Evolutionary conservation across 2,113 vertebrate genomes (phyloP).

Genomic region (Deroptyus accipitrinus): DNA sequence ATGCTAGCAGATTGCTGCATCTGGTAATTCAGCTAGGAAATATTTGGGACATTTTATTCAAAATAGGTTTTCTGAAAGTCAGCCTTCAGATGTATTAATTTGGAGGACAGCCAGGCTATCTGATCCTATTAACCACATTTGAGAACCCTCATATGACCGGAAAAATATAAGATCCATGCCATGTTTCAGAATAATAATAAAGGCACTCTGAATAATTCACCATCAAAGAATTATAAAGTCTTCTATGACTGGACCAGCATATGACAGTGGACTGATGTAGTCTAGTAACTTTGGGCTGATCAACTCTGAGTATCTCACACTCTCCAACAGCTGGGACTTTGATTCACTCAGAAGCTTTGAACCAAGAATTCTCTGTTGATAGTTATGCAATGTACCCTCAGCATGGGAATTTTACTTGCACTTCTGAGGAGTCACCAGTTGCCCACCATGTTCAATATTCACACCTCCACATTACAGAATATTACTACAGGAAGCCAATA

Average conservation of each 20-base stretch:
- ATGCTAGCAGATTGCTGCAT: not conserved
- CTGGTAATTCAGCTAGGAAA: not conserved
- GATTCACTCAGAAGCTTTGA: not conserved
- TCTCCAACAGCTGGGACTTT: not conserved
- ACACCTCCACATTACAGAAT: not conserved
- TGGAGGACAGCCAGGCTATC: constrained; percentile 11
- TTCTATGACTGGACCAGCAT: not conserved
- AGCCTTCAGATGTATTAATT: constrained; percentile 5
- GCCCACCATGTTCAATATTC: not conserved
- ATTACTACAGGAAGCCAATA: not conserved
- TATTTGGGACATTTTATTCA: constrained; percentile 2
- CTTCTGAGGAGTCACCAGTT: not conserved
- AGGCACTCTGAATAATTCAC: not conserved
- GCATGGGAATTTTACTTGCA: not conserved
- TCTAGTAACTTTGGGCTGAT: not conserved
- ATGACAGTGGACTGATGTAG: not conserved
- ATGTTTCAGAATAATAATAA: not conserved
- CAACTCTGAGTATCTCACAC: not conserved
- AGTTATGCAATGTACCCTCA: not conserved
- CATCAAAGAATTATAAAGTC: not conserved
- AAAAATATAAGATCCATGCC: not conserved
- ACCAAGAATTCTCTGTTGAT: not conserved
- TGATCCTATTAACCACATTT: constrained; percentile 27
- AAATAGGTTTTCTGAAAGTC: constrained; percentile 15
- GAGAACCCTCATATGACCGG: not conserved